Conservation (phyloP, 1,140 invertebrate genomes). For the Leptinotarsa lineolata region DNA sequence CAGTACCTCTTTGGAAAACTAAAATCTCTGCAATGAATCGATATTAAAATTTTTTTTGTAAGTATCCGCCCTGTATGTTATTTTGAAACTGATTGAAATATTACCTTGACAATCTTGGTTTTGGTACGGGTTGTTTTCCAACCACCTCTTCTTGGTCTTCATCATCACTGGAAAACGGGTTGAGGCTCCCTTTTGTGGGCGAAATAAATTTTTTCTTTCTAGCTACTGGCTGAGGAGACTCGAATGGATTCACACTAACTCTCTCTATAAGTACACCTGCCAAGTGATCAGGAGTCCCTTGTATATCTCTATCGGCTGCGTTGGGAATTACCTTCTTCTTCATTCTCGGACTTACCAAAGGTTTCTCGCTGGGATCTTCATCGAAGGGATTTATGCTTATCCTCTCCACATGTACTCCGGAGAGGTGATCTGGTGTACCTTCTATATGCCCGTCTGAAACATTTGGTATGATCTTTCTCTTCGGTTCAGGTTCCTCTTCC, state of each 20-base stretch:
- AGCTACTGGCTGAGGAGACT: slow-evolving; percentile 39
- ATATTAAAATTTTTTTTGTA: no score
- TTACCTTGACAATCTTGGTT: slow-evolving; percentile 54
- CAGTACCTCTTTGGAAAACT: no score
- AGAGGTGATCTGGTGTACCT: slow-evolving; percentile 13
- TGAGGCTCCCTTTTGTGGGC: slow-evolving; percentile 59
- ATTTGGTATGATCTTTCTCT: slow-evolving; percentile 27
- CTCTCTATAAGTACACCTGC: slow-evolving; percentile 20
- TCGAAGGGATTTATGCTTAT: slow-evolving; percentile 30
- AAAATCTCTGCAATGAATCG: no score
- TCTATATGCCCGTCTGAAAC: slow-evolving; percentile 12
- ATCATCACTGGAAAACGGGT: slow-evolving; percentile 72
- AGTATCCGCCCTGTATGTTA: no score
- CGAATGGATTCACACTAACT: slow-evolving; percentile 64
- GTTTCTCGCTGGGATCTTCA: slow-evolving; percentile 6
- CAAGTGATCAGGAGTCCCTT: background rate
- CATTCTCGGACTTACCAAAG: slow-evolving; percentile 23
- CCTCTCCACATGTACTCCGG: slow-evolving; percentile 14
- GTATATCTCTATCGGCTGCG: background rate
- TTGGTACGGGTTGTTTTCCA: slow-evolving; percentile 59
- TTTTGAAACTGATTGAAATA: background rate
- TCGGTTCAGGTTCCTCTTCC: slow-evolving; percentile 27
- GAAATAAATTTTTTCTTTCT: slow-evolving; percentile 43
- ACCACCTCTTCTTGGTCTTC: slow-evolving; percentile 60
- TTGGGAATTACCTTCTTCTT: slow-evolving; percentile 10